Evolutionary conservation across 2,797 vertebrate species (phyloP).

Genomic region (Coendou prehensilis): DNA sequence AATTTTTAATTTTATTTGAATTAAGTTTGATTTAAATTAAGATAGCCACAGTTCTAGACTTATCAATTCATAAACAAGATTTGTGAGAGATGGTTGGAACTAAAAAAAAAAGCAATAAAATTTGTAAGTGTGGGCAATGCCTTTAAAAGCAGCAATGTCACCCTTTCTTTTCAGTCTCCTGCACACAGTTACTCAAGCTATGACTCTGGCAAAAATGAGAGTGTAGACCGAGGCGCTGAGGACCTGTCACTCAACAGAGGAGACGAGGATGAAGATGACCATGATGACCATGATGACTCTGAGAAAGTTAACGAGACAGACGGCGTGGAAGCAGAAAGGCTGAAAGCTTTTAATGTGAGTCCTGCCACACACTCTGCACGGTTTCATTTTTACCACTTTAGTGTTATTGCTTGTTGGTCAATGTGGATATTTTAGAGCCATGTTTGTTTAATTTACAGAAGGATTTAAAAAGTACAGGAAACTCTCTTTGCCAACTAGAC

Average conservation of each 20-base stretch:
- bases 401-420: slow-evolving; percentile 82
- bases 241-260: slow-evolving; percentile 91
- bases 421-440: slow-evolving; percentile 84
- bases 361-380: slow-evolving; percentile 26
- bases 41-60: background rate
- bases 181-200: slow-evolving; percentile 93
- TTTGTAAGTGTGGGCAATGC: background rate
- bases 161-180: slow-evolving; percentile 90
- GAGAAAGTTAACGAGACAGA: slow-evolving; percentile 91
- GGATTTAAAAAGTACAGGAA: slow-evolving; percentile 85
- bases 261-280: slow-evolving; percentile 92
- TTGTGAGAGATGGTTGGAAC: background rate
- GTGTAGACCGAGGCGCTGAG: slow-evolving; percentile 90
- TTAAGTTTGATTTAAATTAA: slow-evolving; percentile 50
- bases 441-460: slow-evolving; percentile 85
- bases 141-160: slow-evolving; percentile 63
- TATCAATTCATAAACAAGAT: background rate
- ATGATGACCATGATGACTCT: slow-evolving; percentile 91
- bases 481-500: slow-evolving; percentile 84
- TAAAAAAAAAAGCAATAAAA: background rate
- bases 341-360: slow-evolving; percentile 94
- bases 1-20: slow-evolving; percentile 5
- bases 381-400: slow-evolving; percentile 78
- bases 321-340: slow-evolving; percentile 92
- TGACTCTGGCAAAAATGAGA: slow-evolving; percentile 92